Base-by-base conservation (phyloP, 2,113 vertebrate genomes). In the Epinephelus moara region DNA sequence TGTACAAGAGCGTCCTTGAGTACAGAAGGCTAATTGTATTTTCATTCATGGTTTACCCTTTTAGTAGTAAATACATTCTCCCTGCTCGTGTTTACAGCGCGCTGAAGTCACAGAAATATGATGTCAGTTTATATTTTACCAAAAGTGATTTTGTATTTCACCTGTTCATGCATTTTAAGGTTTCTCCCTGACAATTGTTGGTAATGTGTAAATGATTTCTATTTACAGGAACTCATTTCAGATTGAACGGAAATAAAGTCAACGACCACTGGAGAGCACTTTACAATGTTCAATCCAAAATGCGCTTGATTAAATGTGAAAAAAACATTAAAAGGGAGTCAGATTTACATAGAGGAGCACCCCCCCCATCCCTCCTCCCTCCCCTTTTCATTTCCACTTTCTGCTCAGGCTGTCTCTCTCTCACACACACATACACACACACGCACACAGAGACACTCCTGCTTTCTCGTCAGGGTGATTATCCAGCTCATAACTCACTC, bases 401-500 rank as follows among this genome's bases (percentile, higher is more conserved):
- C 80, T 9, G 9, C 56, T 67, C 59, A 27, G 15, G 11, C 64
- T 68, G 69, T 74, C 57, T 61, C 56, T 49, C 68, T 42, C 68
- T 13, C 71, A 62, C 27, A 67, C 62, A 56, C 81, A 55, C 59
- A 33, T 19, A 73, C 72, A 88, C 81, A 56, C 68, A 21, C 30
- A 6, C 42, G 23, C 64, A 57, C 82, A 53, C 57, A 49, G 17
- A 77, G 74, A 88, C 78, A 61, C 66, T 85, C 82, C 88, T 88
- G 88, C 89, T 92, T 92, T 80, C 81, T 91, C 86, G 67, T 88
- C 91, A 71, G 76, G 86, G 86, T 94, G 90, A 94, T 93, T 93
- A 93, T 94, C 88, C 80, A 84, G 80, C 86, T 84, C 90, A 88
- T 94, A 93, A 94, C 86, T 93, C 94, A 92, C 90, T 91, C 83